Evolutionary conservation across 1,140 invertebrate species (phyloP).

Genomic region (Drosophila sproati): DNA sequence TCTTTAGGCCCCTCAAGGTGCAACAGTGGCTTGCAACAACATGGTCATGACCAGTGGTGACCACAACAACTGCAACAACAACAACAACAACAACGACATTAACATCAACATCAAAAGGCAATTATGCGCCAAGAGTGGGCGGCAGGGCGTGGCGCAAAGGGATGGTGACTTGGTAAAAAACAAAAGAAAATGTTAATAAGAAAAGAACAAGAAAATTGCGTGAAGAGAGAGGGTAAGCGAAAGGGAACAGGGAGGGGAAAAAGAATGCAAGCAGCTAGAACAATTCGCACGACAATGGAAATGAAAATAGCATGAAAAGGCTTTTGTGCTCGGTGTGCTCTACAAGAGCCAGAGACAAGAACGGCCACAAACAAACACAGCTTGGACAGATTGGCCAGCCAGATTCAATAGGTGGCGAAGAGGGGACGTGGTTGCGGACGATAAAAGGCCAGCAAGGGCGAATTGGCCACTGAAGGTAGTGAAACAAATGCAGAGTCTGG

Average conservation of each 20-base stretch:
- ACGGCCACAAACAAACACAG: neutral
- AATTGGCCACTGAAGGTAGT: neutral
- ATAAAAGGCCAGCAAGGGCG: neutral
- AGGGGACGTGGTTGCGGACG: neutral
- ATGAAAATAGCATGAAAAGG: slow-evolving; percentile 69
- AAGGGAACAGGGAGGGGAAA: neutral
- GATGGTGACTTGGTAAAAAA: neutral
- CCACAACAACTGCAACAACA: slow-evolving; percentile 12
- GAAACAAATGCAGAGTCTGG: slow-evolving; percentile 3
- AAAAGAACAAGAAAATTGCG: slow-evolving; percentile 52
- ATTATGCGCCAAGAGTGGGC: slow-evolving; percentile 54
- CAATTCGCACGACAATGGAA: slow-evolving; percentile 75
- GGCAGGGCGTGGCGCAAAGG: slow-evolving; percentile 18
- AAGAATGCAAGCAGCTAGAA: slow-evolving; percentile 16
- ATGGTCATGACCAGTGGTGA: slow-evolving; percentile 43
- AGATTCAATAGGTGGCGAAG: neutral
- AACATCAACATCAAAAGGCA: slow-evolving; percentile 71
- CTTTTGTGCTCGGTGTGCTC: slow-evolving; percentile 47
- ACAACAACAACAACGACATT: neutral
- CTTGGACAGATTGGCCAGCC: slow-evolving; percentile 14
- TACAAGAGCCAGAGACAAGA: slow-evolving; percentile 17
- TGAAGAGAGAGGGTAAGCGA: neutral
- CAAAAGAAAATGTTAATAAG: slow-evolving; percentile 54
- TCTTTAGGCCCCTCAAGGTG: slow-evolving; percentile 10
- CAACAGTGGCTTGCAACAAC: slow-evolving; percentile 11